Conservation (phyloP, 2,888 invertebrate genomes). For the Danaus chrysippus region DNA sequence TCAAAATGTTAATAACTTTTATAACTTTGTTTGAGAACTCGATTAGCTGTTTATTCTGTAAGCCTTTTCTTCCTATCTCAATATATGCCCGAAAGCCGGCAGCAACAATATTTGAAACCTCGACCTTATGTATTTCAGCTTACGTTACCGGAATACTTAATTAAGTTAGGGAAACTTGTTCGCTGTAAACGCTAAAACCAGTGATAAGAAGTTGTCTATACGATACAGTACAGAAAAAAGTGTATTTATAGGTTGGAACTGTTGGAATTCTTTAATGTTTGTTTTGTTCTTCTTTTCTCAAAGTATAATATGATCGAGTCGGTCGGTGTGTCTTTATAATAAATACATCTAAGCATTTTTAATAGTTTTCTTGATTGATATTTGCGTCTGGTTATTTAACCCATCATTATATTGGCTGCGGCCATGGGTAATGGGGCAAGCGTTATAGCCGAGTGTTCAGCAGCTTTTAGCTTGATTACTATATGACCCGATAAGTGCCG, state of each 20-base stretch:
- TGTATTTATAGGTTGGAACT: constrained; percentile 24
- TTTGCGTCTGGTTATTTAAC: constrained; percentile 17
- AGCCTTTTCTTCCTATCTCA: constrained; percentile 17
- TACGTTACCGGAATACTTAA: constrained; percentile 36
- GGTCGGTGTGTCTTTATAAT: too few relatives aligned
- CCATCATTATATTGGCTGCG: constrained; percentile 16
- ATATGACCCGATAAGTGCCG: constrained; percentile 22
- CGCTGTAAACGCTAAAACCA: constrained; percentile 36
- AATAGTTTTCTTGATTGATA: constrained; percentile 8
- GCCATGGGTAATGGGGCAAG: constrained; percentile 27
- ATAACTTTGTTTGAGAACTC: background rate
- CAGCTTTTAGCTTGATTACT: constrained; percentile 32
- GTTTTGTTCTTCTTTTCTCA: constrained; percentile 11
- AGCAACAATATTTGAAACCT: constrained; percentile 30
- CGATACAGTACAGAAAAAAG: constrained; percentile 28
- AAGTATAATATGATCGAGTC: background rate
- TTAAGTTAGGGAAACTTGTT: constrained; percentile 35
- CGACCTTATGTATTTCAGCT: constrained; percentile 36
- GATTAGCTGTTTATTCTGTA: constrained; percentile 4
- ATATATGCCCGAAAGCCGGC: constrained; percentile 18
- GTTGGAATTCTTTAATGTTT: constrained; percentile 23
- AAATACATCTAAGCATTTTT: background rate
- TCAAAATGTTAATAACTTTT: background rate
- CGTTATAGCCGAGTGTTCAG: constrained; percentile 25
- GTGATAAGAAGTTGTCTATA: constrained; percentile 37